Evolutionary conservation across 2,888 invertebrate genomes (phyloP).

Genomic region (Magallana nippona): DNA sequence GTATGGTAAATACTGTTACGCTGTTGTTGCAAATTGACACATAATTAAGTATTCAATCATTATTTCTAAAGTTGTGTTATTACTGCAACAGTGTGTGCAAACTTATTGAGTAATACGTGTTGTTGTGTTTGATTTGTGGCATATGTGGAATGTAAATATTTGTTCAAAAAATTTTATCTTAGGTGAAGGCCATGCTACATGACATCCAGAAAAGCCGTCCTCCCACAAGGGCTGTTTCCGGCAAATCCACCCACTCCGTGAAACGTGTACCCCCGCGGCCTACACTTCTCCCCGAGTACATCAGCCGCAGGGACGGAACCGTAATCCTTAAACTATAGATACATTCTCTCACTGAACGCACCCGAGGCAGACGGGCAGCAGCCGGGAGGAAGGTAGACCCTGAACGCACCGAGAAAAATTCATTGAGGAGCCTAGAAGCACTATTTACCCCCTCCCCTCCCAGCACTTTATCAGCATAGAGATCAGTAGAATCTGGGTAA

Average conservation of each 20-base stretch:
- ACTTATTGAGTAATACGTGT: too few species aligned
- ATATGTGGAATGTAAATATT: background rate
- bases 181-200: slow-evolving; percentile 43
- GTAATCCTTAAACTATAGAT: slow-evolving; percentile 29
- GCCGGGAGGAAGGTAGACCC: too few species aligned
- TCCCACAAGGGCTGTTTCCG: slow-evolving; percentile 12
- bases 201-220: slow-evolving; percentile 36
- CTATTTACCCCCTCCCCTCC: too few species aligned
- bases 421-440: too few species aligned
- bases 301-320: slow-evolving; percentile 41
- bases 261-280: slow-evolving; percentile 37
- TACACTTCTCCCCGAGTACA: slow-evolving; percentile 44
- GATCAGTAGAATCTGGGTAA: too few species aligned
- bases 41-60: too few species aligned
- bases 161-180: background rate
- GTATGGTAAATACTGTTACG: background rate
- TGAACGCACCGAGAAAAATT: too few species aligned
- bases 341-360: background rate
- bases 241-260: slow-evolving; percentile 26
- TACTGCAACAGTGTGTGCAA: too few species aligned
- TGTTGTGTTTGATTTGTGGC: background rate
- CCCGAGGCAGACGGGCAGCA: background rate
- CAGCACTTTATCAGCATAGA: too few species aligned
- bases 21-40: too few species aligned
- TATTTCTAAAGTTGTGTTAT: too few species aligned